Evolutionary conservation across 2,797 vertebrate species (phyloP), one percentile per base, ranked within the genome.

Genomic region (Margarornis squamiger): DNA sequence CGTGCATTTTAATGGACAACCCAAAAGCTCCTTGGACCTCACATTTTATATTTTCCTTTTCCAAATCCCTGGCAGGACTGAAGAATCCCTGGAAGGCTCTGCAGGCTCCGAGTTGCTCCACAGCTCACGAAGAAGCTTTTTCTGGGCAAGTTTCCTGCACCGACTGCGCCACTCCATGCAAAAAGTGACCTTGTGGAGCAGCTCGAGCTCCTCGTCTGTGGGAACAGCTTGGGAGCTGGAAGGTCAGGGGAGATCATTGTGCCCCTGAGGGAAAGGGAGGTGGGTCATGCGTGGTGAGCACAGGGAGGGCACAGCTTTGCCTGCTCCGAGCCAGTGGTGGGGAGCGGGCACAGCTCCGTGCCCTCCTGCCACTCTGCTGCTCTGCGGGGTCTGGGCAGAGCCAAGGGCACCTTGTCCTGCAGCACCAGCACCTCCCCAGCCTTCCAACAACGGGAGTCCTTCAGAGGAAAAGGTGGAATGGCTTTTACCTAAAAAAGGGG

Each of bases 371-470:
- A 1, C 18, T 0, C 72, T 72, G 52, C 89, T 75, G 68, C 26
- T 65, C 57, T 5, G 17, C 2, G 0, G 3, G 6, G 10, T 10
- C 59, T 21, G 29, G 0, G 1, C 16, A 38, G 3, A 54, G 52
- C 2, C 2, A 81, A 84, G 92, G 92, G 45, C 68, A 78, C 95
- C 70, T 65, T 3, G 29, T 54, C 62, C 77, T 17, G 79, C 61
- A 34, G 59, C 75, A 29, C 16, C 73, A 39, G 39, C 14, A 39
- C 41, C 41, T 78, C 51, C 46, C 36, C 61, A 34, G 7, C 7
- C 9, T 46, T 27, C 75, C 18, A 5, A 3, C 74, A 81, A 9
- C 0, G 7, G 38, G 4, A n/a, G 32, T 36, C 16, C 41, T 4
- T 4, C 3, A 7, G 0, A 2, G 52, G 29, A 34, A 3, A 30